Percentiles rank a stretch among this genome's conserved stretches.
These are phyloP conservation scores for Drosophila tristis DNA, from an alignment of 1,140 invertebrate genomes.

Conservation along the genomic window DNA sequence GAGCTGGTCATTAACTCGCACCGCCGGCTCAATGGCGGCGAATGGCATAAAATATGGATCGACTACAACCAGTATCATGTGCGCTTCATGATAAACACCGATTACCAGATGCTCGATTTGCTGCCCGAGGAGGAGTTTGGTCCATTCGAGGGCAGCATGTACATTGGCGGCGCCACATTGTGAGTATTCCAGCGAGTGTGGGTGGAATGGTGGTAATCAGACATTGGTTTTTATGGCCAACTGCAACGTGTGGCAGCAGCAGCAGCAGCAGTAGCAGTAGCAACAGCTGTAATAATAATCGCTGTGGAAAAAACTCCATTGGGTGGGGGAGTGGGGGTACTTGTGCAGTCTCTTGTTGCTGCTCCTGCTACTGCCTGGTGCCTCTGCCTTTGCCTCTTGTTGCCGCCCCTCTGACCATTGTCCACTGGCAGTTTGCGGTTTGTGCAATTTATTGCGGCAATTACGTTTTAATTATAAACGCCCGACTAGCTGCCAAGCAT, in stretches of 20 bases:
- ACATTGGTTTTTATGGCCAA: slow-evolving; percentile 57
- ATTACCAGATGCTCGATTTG: slow-evolving; percentile 94
- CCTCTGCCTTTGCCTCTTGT: background rate
- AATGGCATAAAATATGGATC: slow-evolving; percentile 98
- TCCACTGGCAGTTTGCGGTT: slow-evolving; percentile 68
- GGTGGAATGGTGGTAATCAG: slow-evolving; percentile 31
- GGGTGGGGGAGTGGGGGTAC: slow-evolving; percentile 3
- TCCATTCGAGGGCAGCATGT: slow-evolving; percentile 96
- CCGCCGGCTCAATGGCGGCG: slow-evolving; percentile 93
- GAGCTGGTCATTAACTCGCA: slow-evolving; percentile 92
- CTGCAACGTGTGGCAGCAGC: slow-evolving; percentile 49
- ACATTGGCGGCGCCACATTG: slow-evolving; percentile 95
- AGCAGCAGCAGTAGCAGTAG: slow-evolving; percentile 11
- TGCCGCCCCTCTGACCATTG: slow-evolving; percentile 7
- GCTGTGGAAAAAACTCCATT: slow-evolving; percentile 50
- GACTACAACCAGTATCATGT: slow-evolving; percentile 97
- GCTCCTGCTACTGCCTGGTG: background rate
- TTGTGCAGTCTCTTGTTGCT: slow-evolving; percentile 4
- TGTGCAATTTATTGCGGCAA: slow-evolving; percentile 79
- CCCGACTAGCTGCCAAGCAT: slow-evolving; percentile 61
- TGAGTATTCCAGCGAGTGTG: slow-evolving; percentile 85
- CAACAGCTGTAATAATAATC: slow-evolving; percentile 62
- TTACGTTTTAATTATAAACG: slow-evolving; percentile 81
- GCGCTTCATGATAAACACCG: slow-evolving; percentile 95
- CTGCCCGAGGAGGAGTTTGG: slow-evolving; percentile 94